Evolutionary conservation across 1,140 invertebrate genomes (phyloP), one percentile per base, ranked within the genome.

Genomic region (Mycetomoellerius zeteki): DNA sequence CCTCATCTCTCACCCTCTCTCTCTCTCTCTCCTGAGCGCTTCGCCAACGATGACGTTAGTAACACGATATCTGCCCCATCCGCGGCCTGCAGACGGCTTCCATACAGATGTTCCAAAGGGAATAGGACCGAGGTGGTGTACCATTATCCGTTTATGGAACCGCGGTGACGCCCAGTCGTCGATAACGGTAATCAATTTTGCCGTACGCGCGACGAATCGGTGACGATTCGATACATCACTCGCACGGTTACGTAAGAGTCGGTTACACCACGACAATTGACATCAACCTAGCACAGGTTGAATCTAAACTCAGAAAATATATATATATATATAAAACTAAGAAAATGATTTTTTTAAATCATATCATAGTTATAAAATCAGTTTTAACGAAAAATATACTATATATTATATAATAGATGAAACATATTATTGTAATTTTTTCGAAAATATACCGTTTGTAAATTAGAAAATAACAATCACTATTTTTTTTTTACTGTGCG

Each of bases 101-200:
- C 88, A 92, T 92, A 92, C 86, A 90, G 91, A 92, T 90, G 91
- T 92, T 90, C 91, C 89, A 90, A 89, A 92, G 91, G 91, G 89
- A 90, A 91, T 90, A 91, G 88, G 86, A 84, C 85, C 85, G 84
- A 85, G 87, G 80, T 88, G 87, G 85, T 84, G 81, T 90, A 85
- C 80, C 87, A 92, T 90, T 91, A 92, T 92, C 89, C 89, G 84
- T 91, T 88, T 89, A 86, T 71, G 85, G 80, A 85, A 85, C 82
- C 80, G 86, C 78, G 67, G 82, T 81, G 64, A 86, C 89, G 90
- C 90, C 82, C 62, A 78, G 21, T 84, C 37, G 69, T 78, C 88
- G 88, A 89, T 89, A 89, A 89, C 88, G 87, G 87, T 89, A 89
- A 89, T 89, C 87, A 88, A 69, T 89, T 89, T 89, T 75, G 87